Base-by-base conservation (phyloP, 2,888 invertebrate species). In the Orthosia incerta region DNA sequence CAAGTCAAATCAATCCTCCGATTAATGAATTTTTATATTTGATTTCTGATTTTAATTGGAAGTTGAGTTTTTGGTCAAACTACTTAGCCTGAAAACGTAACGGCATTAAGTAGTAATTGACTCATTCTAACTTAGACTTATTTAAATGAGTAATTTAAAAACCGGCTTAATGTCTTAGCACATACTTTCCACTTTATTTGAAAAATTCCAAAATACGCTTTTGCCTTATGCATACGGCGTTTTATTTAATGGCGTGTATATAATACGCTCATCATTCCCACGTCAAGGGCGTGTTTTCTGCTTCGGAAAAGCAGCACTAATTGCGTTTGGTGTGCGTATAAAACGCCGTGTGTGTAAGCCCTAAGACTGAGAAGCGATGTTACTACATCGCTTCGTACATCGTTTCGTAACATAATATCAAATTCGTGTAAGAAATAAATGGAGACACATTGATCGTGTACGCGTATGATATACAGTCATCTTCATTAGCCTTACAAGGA, bases 401-500 rank as follows among this genome's bases (percentile, higher is more conserved):
- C n/a, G 3, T 71, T 69, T 79, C 15, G n/a, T 71, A 60, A 45
- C 20, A 20, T 13, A 45, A 72, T 55, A 60, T 45, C 53, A 50
- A 72, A 55, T 13, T 50, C 13, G 5, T 71, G 39, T 45, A 20
- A 45, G 20, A 45, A 50, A 81, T 55, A 60, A 72, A 63, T 63
- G 13, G 45, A 57, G 57, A 74, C 57, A 53, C 26, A 53, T 45
- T 20, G 57, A 53, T 46, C 39, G 13, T 48, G 16, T 53, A 80
- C 73, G 51, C 26, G 48, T n/a, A 23, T 79, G 23, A 79, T 71
- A 7, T 20, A 63, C 20, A 45, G 48, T 51, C 39, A 16, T 56
- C 23, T 53, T 39, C 51, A 74, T 74, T 51, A 62, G 18, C 31
- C 26, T 51, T 16, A 48, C 56, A 75, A 39, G 18, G 12, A 59